Evolutionary conservation across 2,888 invertebrate genomes (phyloP).

Genomic region (Tinea trinotella): DNA sequence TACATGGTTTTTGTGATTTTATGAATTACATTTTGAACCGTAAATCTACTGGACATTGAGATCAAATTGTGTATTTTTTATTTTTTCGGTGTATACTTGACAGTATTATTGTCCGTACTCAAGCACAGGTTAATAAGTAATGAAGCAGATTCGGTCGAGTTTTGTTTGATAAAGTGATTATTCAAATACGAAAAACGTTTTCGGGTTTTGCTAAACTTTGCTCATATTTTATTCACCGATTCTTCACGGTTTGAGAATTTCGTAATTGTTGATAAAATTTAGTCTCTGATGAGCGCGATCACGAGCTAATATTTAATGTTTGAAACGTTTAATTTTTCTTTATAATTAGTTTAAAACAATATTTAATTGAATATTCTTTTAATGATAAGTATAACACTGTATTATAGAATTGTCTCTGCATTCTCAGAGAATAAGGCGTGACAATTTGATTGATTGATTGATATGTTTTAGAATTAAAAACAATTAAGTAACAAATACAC

Average conservation of each 20-base stretch:
- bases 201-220: slow-evolving; percentile 63
- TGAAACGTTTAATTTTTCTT: slow-evolving; percentile 13
- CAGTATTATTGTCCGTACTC: slow-evolving; percentile 37
- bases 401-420: no score
- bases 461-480: no score
- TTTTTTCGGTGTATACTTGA: slow-evolving; percentile 13
- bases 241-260: slow-evolving; percentile 57
- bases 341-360: neutral
- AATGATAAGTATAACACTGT: no score
- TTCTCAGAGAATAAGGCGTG: no score
- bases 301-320: slow-evolving; percentile 14
- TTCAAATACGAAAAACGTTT: slow-evolving; percentile 71
- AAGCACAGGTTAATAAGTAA: slow-evolving; percentile 66
- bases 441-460: no score
- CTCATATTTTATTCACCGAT: slow-evolving; percentile 70
- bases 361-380: neutral
- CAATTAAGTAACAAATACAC: no score
- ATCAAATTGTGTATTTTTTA: neutral
- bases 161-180: slow-evolving; percentile 71
- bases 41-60: neutral
- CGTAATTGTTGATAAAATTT: slow-evolving; percentile 55
- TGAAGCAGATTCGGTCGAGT: slow-evolving; percentile 60
- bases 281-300: slow-evolving; percentile 25
- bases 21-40: slow-evolving; percentile 1
- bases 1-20: neutral